Evolutionary conservation across 2,888 invertebrate species (phyloP).

Genomic region (Ophonus ardosiacus): DNA sequence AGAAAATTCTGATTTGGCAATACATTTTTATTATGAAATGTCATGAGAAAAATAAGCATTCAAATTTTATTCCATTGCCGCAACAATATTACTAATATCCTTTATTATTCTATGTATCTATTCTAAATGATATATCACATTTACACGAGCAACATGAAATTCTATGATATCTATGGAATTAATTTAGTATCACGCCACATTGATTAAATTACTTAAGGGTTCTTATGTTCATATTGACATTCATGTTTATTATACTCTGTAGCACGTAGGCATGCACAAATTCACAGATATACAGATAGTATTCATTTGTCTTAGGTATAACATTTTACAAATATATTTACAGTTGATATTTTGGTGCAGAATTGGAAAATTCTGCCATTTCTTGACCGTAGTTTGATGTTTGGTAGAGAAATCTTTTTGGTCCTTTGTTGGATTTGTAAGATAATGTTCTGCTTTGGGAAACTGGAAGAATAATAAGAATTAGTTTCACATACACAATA

Average conservation of each 20-base stretch:
- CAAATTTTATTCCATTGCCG: neutral
- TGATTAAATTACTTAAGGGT: slow-evolving; percentile 5
- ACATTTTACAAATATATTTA: neutral
- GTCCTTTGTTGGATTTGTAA: slow-evolving; percentile 29
- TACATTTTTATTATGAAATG: no score
- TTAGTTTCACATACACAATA: no score
- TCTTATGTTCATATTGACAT: neutral
- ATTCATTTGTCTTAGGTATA: neutral
- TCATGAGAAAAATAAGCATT: neutral
- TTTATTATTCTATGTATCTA: neutral
- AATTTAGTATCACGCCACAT: slow-evolving; percentile 18
- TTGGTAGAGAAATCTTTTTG: slow-evolving; percentile 31
- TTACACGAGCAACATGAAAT: slow-evolving; percentile 6
- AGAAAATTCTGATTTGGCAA: no score
- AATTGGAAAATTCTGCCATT: slow-evolving; percentile 39
- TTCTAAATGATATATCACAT: neutral
- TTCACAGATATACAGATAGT: neutral
- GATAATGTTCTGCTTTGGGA: slow-evolving; percentile 49
- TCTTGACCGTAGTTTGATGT: slow-evolving; percentile 16
- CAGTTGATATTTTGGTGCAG: slow-evolving; percentile 25
- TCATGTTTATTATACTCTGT: neutral
- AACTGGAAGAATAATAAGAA: slow-evolving; percentile 16
- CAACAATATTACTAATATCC: neutral
- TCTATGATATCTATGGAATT: slow-evolving; percentile 1
- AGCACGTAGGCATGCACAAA: neutral